phyloP scores from a whole-genome alignment of 2,113 vertebrate genomes.

The Synodontis membranacea region DNA sequence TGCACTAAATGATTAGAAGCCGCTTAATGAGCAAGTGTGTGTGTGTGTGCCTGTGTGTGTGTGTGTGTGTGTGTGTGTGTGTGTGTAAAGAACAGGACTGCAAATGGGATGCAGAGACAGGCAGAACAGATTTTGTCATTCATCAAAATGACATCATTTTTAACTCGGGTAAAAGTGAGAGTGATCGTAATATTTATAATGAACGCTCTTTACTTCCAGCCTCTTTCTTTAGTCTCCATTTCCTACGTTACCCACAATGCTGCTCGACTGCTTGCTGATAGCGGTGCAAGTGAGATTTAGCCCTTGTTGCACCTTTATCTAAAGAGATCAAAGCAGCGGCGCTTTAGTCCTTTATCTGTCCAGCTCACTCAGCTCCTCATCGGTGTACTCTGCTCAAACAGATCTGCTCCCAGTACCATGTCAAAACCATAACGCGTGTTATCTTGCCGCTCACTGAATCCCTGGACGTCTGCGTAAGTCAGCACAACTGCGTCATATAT shows the following conservation, averaged over 20 bases:
- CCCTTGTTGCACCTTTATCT: not conserved
- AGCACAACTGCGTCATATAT: too few relatives aligned
- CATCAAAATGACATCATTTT: not conserved
- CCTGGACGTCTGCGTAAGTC: not conserved
- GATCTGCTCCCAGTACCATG: not conserved
- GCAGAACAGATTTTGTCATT: not conserved
- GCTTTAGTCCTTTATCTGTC: not conserved
- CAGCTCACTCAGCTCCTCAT: not conserved
- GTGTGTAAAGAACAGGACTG: not conserved
- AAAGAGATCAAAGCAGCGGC: not conserved
- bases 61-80: slow-evolving; percentile 13
- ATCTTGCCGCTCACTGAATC: not conserved
- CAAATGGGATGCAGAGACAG: not conserved
- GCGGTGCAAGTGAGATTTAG: not conserved
- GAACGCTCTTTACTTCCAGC: not conserved
- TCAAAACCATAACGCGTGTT: not conserved
- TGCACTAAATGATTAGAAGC: slow-evolving; percentile 52
- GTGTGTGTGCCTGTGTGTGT: slow-evolving; percentile 17
- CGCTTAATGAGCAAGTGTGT: slow-evolving; percentile 34
- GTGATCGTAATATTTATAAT: not conserved
- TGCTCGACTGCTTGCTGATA: not conserved
- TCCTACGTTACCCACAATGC: too few relatives aligned
- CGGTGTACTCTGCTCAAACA: not conserved
- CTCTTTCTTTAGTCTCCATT: not conserved
- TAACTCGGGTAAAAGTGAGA: too few relatives aligned